These are phyloP conservation scores for Rhabdophis nuchalis DNA, from an alignment of 2,797 vertebrate genomes.

Conservation along the genomic window DNA sequence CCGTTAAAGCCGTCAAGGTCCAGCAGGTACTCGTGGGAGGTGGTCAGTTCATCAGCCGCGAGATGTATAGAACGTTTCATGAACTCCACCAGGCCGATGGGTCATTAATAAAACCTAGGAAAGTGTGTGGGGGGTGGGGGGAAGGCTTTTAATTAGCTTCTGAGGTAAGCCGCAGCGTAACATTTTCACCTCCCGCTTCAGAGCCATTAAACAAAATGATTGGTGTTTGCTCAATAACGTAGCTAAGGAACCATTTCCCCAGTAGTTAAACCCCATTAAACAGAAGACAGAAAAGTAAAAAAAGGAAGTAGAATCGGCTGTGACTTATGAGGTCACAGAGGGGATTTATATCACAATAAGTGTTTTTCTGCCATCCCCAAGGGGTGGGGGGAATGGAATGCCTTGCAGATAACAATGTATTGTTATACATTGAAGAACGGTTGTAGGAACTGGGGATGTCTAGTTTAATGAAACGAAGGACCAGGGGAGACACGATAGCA, in stretches of 20 bases:
- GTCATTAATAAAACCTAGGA: constrained; percentile 74
- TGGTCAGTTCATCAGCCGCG: constrained; percentile 67
- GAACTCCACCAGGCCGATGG: constrained; percentile 64
- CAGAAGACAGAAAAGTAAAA: constrained; percentile 50
- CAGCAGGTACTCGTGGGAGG: constrained; percentile 59
- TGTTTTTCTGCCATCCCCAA: constrained; percentile 49
- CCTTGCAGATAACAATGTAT: constrained; percentile 58
- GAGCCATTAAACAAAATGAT: constrained; percentile 76
- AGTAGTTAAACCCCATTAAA: constrained; percentile 68
- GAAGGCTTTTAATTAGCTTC: constrained; percentile 74
- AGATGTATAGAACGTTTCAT: constrained; percentile 67
- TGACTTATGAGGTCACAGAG: constrained; percentile 70
- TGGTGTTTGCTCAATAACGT: constrained; percentile 67
- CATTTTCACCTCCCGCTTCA: constrained; percentile 74
- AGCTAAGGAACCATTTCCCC: constrained; percentile 60
- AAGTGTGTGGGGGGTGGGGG: no score
- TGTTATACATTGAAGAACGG: no score
- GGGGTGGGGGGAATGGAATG: constrained; percentile 58
- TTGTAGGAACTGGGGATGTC: no score
- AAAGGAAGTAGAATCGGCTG: constrained; percentile 65
- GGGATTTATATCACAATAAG: constrained; percentile 70
- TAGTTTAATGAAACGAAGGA: no score
- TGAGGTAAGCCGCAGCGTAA: constrained; percentile 71
- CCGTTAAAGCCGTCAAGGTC: constrained; percentile 61
- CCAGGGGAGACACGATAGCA: no score